Conservation (phyloP, 2,113 vertebrate species). For the Aramus guarauna region DNA sequence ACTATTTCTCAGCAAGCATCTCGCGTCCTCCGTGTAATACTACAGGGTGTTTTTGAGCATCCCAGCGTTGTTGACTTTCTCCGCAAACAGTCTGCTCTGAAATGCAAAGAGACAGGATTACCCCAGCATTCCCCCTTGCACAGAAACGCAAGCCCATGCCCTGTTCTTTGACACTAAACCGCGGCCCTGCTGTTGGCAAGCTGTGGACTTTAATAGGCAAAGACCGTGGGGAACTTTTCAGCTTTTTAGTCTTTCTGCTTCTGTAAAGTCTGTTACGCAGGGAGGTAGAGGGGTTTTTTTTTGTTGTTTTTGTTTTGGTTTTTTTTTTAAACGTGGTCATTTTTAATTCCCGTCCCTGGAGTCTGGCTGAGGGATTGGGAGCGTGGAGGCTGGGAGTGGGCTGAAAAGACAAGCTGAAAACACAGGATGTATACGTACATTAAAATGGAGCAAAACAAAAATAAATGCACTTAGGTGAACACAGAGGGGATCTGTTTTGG, state of each 20-base stretch:
- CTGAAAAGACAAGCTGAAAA: constrained; percentile 26
- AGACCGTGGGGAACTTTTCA: background rate
- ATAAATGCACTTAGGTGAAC: constrained; percentile 51
- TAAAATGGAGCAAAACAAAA: constrained; percentile 48
- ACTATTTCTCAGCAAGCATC: background rate
- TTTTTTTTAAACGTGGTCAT: constrained; percentile 41
- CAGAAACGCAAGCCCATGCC: background rate
- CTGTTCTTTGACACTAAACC: constrained; percentile 3
- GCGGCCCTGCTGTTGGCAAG: background rate
- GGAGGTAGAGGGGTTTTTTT: background rate
- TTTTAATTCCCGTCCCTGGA: constrained; percentile 34
- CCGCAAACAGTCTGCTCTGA: background rate
- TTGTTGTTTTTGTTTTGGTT: no score
- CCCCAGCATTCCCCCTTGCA: background rate
- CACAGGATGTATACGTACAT: background rate
- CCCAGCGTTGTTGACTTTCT: background rate
- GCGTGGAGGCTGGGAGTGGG: background rate
- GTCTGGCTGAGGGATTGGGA: constrained; percentile 6
- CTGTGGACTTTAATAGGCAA: constrained; percentile 11
- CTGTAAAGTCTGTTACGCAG: background rate
- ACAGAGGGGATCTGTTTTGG: constrained; percentile 47
- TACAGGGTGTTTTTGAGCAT: constrained; percentile 25
- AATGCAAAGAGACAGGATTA: background rate
- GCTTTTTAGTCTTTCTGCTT: background rate
- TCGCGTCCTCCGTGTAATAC: background rate